These are phyloP conservation scores for Corydoras sp. DNA, from an alignment of 2,113 vertebrate species.

Conservation along the genomic window DNA sequence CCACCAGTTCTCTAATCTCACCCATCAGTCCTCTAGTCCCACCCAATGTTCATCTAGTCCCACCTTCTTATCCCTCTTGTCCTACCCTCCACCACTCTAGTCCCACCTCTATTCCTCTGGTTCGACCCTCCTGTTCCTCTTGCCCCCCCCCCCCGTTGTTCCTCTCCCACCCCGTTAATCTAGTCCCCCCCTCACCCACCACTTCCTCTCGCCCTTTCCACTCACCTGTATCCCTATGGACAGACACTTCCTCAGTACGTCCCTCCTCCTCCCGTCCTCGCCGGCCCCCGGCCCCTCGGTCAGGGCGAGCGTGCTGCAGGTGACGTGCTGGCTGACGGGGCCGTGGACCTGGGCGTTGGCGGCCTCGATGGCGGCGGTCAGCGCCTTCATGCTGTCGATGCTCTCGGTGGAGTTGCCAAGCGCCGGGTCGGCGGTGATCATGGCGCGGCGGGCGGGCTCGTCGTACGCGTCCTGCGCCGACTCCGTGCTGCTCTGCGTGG, in stretches of 20 bases:
- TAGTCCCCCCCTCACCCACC: too few relatives aligned
- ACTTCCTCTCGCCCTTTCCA: neutral
- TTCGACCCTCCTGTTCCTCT: too few relatives aligned
- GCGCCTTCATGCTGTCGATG: conserved; percentile 97
- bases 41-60: too few relatives aligned
- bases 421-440: conserved; percentile 71
- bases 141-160: too few relatives aligned
- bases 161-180: too few relatives aligned
- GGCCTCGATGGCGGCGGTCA: conserved; percentile 95
- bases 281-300: conserved; percentile 19
- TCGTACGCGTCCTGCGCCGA: conserved; percentile 96
- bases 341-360: conserved; percentile 96
- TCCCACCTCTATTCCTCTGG: too few relatives aligned
- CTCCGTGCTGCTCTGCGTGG: conserved; percentile 98
- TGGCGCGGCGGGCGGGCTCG: conserved; percentile 56
- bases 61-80: too few relatives aligned
- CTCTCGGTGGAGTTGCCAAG: conserved; percentile 98
- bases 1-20: too few relatives aligned
- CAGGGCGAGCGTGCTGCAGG: conserved; percentile 69
- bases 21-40: too few relatives aligned
- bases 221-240: conserved; percentile 94
- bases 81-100: too few relatives aligned
- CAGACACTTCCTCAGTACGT: conserved; percentile 82
- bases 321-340: conserved; percentile 89
- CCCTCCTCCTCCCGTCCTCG: conserved; percentile 65